Conservation (phyloP, 2,888 invertebrate species). For the Stegana nigrithorax region DNA sequence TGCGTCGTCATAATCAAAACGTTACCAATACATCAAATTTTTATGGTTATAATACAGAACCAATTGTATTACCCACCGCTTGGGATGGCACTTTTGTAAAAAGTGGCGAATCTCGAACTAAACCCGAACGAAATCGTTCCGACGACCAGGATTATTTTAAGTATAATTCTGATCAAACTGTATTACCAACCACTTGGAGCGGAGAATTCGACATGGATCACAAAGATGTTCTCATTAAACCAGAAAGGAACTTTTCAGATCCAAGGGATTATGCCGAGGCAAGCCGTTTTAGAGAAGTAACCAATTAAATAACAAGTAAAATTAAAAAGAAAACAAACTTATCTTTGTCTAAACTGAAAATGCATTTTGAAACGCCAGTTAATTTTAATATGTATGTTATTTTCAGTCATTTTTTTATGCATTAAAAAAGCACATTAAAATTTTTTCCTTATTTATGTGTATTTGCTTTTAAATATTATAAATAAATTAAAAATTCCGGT, state of each 20-base stretch:
- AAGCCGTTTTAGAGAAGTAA: constrained; percentile 53
- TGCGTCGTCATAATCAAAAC: constrained; percentile 64
- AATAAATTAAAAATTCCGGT: too few relatives aligned
- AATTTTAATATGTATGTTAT: too few relatives aligned
- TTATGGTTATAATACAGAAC: constrained; percentile 62
- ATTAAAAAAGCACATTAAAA: too few relatives aligned
- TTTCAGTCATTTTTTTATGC: too few relatives aligned
- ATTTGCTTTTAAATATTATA: too few relatives aligned
- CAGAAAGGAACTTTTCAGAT: constrained; percentile 67
- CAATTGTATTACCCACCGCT: constrained; percentile 60
- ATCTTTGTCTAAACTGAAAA: neutral
- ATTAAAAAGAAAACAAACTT: neutral
- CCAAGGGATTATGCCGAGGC: constrained; percentile 66
- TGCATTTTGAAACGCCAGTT: neutral
- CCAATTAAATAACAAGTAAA: constrained; percentile 27
- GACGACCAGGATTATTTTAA: constrained; percentile 63
- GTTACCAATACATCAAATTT: constrained; percentile 65
- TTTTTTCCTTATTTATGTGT: too few relatives aligned
- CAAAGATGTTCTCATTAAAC: constrained; percentile 64
- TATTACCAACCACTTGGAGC: constrained; percentile 64
- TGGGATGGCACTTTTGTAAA: constrained; percentile 68
- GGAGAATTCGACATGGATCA: constrained; percentile 65
- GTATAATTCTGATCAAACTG: constrained; percentile 57
- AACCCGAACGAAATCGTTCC: constrained; percentile 65
- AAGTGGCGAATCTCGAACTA: constrained; percentile 55